Evolutionary conservation across 2,888 invertebrate genomes (phyloP).

Genomic region (Coelinius sp.): DNA sequence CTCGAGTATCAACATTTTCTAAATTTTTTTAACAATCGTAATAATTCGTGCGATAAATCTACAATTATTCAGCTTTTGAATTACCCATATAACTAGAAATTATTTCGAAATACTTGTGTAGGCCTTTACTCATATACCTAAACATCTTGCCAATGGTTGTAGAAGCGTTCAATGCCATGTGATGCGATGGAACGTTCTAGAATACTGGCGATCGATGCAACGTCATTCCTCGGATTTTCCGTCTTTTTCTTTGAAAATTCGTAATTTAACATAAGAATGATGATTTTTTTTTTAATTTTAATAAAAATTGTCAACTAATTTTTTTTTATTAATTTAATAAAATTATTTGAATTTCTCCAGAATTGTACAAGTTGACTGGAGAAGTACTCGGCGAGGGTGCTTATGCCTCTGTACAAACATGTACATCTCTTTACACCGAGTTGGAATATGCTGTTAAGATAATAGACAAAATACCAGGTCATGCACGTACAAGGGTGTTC

Average conservation of each 20-base stretch:
- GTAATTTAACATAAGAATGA: no score
- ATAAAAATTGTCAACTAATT: not conserved
- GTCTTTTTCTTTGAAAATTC: not conserved
- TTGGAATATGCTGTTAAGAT: conserved; percentile 98
- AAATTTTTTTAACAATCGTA: no score
- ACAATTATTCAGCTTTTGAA: no score
- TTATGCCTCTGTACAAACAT: conserved; percentile 95
- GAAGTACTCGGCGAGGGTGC: conserved; percentile 97
- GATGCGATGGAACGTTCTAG: conserved; percentile 12
- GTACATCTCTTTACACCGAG: conserved; percentile 90
- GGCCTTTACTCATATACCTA: not conserved
- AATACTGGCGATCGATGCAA: not conserved
- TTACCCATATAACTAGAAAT: not conserved
- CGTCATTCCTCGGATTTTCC: not conserved
- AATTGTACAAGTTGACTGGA: conserved; percentile 94
- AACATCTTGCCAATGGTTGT: not conserved
- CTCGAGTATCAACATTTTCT: no score
- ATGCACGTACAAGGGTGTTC: conserved; percentile 94
- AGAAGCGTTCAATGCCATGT: not conserved
- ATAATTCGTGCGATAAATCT: no score
- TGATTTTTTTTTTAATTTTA: not conserved
- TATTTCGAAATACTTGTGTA: conserved; percentile 4
- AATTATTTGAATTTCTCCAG: conserved; percentile 73
- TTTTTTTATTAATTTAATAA: not conserved
- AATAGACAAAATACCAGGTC: conserved; percentile 95